Evolutionary conservation across 2,797 vertebrate genomes (phyloP), one percentile per base, ranked within the genome.

Genomic region (Sitta carolinensis): DNA sequence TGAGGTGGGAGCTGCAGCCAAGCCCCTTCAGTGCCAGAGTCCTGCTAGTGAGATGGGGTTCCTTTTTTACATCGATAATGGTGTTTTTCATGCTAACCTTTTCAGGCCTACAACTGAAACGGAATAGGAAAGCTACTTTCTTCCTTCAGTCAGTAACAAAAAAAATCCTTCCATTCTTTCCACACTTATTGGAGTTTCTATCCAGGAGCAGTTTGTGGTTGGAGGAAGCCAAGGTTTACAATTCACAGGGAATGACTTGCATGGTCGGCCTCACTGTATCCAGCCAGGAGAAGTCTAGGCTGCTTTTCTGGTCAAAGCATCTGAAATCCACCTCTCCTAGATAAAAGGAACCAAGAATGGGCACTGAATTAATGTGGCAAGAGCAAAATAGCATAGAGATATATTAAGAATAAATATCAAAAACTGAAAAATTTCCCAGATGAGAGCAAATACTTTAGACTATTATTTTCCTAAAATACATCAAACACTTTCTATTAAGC

Each of bases 221-320:
- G 5, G 64, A 58, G 32, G 63, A 66, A 79, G 58, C 22, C 79
- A 26, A 62, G 23, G 16, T 67, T 95, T 98, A 98, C 6, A 97
- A 94, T 27, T 92, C 80, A 69, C 98, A 98, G 43, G 91, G 90
- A 80, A 98, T 97, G 78, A 94, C 87, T 51, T 96, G 96, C 84
- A 98, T 94, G 69, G 94, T 19, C 0, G 95, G 52, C 79, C 97
- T 96, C 79, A 95, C 85, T 16, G 97, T 73, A 1, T 97, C 67
- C 75, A 98, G 58, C 88, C 97, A 77, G 73, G 40, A 93, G 47
- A 97, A 93, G 58, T 95, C 98, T 51, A 97, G 38, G 57, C 11
- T 82, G 67, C 1, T 96, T 76, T 97, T 97, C 81, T 96, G 92
- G 48, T 98, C 97, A 0, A 97, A 94, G 42, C 94, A 57, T 3